Base-by-base conservation (phyloP, 2,888 invertebrate species). In the Digitonthophagus gazella region DNA sequence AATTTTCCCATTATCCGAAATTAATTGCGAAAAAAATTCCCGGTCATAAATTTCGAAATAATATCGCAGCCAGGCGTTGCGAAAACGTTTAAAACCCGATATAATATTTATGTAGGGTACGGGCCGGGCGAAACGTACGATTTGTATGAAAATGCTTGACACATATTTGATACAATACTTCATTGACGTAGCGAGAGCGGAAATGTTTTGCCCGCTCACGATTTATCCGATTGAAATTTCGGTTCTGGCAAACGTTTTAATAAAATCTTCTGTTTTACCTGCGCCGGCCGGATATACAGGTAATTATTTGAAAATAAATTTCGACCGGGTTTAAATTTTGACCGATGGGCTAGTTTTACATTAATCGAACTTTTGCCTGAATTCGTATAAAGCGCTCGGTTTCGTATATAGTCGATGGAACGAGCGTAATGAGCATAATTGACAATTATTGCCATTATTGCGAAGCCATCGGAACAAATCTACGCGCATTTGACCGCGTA, bases 21-120 rank as follows among this genome's bases (percentile, higher is more conserved):
- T 44, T 44, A 44, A 44, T 44, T 44, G 28, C 28, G 28, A 44
- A 44, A 44, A 44, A 44, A 44, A 44, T 44, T 61, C 61, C 8
- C 19, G n/a, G 58, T 58, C 61, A 16, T 61, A 61, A 19, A 19
- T 61, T 61, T 61, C 18, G 61, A 61, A 61, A 61, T 20, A n/a
- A 19, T 61, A 61, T 20, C 61, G 61, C 61, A n/a, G n/a, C 20
- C 61, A 16, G 61, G 61, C 18, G 14, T 5, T 44, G 22, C 28
- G 28, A 44, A 44, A 44, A 44, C 28, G 28, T 44, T 44, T 44
- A 44, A 44, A 44, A 44, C 28, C 8, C 28, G 28, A 44, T 44
- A 44, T 44, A 44, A 44, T 44, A 44, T 44, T 44, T 44, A 44
- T 44, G 28, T 44, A 44, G 28, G 28, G 8, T 44, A 11, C 28